A percentile compares a stretch with the other conserved stretches of the same genome.
These are phyloP conservation scores for Taphrorychus bicolor DNA, from an alignment of 2,888 invertebrate genomes.

Conservation along the genomic window DNA sequence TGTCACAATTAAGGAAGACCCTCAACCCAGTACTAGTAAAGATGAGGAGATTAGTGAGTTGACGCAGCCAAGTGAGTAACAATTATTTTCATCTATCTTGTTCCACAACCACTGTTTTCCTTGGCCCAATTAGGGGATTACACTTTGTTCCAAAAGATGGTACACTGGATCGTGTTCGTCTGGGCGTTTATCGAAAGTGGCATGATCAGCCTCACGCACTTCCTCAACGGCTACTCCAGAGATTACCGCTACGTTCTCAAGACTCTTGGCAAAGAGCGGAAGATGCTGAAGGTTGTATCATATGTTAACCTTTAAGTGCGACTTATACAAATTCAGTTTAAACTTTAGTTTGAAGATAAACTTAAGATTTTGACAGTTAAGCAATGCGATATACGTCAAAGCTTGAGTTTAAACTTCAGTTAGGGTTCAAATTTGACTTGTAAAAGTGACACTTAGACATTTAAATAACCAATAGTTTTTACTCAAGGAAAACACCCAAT, in stretches of 20 bases:
- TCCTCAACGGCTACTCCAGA: slow-evolving; percentile 86
- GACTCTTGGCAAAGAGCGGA: slow-evolving; percentile 88
- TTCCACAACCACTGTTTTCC: slow-evolving; percentile 2
- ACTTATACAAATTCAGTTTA: too few species aligned
- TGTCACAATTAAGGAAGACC: slow-evolving; percentile 51
- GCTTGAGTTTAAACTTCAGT: too few species aligned
- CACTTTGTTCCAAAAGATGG: slow-evolving; percentile 60
- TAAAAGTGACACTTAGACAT: too few species aligned
- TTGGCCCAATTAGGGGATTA: slow-evolving; percentile 49
- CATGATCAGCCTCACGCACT: slow-evolving; percentile 81
- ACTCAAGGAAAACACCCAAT: slow-evolving; percentile 73
- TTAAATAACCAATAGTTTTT: slow-evolving; percentile 18
- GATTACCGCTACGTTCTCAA: slow-evolving; percentile 95
- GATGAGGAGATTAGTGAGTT: slow-evolving; percentile 55
- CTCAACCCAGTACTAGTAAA: slow-evolving; percentile 56
- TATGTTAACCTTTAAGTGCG: background rate
- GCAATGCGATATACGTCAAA: too few species aligned
- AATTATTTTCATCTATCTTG: background rate
- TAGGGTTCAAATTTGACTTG: too few species aligned
- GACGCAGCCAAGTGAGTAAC: slow-evolving; percentile 50
- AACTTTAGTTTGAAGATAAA: too few species aligned
- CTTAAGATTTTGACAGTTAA: too few species aligned
- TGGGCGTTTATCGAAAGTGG: slow-evolving; percentile 79
- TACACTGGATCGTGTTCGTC: slow-evolving; percentile 60
- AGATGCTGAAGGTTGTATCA: slow-evolving; percentile 84